Conservation (phyloP, 1,140 invertebrate species). For the Latrodectus geometricus region DNA sequence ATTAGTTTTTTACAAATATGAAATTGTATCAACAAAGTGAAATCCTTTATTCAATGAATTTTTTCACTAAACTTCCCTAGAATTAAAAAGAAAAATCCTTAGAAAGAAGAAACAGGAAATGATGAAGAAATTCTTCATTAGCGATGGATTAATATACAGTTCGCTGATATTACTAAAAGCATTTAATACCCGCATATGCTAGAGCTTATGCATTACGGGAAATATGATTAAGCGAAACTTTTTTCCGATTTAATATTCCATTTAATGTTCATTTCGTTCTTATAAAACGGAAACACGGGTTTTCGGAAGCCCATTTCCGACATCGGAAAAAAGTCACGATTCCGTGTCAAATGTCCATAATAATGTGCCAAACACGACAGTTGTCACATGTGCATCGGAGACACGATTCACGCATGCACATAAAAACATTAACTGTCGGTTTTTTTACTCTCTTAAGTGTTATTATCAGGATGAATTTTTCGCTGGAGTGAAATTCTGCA, state of each 20-base stretch:
- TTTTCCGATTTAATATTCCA: not conserved
- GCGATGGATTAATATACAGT: too few relatives aligned
- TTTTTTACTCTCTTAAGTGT: not conserved
- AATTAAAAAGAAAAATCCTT: too few relatives aligned
- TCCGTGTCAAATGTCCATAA: constrained; percentile 1
- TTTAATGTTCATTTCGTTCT: not conserved
- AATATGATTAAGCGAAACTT: too few relatives aligned
- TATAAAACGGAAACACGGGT: not conserved
- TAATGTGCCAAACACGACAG: constrained; percentile 9
- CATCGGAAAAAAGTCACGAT: not conserved
- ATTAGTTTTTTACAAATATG: too few relatives aligned
- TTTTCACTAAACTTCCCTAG: too few relatives aligned
- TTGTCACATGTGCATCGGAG: not conserved
- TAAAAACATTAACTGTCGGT: not conserved
- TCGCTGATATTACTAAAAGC: too few relatives aligned
- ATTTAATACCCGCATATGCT: too few relatives aligned
- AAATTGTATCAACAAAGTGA: too few relatives aligned
- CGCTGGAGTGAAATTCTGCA: not conserved
- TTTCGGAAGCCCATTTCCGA: not conserved
- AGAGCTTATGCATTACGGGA: too few relatives aligned
- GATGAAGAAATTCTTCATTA: too few relatives aligned
- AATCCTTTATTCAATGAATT: too few relatives aligned
- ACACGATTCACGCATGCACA: constrained; percentile 6
- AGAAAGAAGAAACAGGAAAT: too few relatives aligned
- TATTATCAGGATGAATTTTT: not conserved